Base-by-base conservation (phyloP, 2,888 invertebrate genomes). In the Dioctria rufipes region DNA sequence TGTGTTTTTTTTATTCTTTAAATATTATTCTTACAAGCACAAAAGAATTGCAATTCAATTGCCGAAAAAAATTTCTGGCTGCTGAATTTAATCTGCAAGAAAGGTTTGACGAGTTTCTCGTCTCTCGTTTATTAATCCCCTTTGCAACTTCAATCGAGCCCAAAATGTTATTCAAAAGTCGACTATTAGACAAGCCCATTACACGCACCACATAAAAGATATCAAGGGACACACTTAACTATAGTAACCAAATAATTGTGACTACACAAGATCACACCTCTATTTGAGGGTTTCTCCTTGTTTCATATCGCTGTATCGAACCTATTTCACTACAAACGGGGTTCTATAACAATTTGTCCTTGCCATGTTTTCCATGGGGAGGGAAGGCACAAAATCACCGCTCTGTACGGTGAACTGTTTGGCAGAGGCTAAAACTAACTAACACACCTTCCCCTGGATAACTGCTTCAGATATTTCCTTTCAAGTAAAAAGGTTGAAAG, bases 201-300 rank as follows among this genome's bases (percentile, higher is more conserved):
- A 78, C 78, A 78, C 66, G 66, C 13, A 39, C 3, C 46, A 78
- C 54, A 78, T 40, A 78, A 78, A 66, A 51, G 66, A 49, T 54
- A 66, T 78, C 49, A 78, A 66, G 78, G 65, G 66, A 78, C 54
- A 8, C 78, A 63, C 78, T 78, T 78, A 78, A 66, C 66, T 54
- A 25, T 25, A 78, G 63, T 82, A 83, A 80, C 66, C 58, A 83
- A 78, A 85, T 85, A 84, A 84, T 85, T 85, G 85, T 85, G 85
- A 85, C 85, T 85, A 83, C 83, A 85, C 85, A 85, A 85, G 84
- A 85, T 85, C 86, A 86, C 87, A 86, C 86, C 87, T 86, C 85
- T 86, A 85, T 85, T 86, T 85, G 85, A 86, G 86, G 73, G 85
- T 85, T 86, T 86, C 81, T 83, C 83, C 82, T 80, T 25, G 73